Evolutionary conservation across 2,797 vertebrate species (phyloP), one percentile per base, ranked within the genome.

Genomic region (Phrynocephalus forsythii): DNA sequence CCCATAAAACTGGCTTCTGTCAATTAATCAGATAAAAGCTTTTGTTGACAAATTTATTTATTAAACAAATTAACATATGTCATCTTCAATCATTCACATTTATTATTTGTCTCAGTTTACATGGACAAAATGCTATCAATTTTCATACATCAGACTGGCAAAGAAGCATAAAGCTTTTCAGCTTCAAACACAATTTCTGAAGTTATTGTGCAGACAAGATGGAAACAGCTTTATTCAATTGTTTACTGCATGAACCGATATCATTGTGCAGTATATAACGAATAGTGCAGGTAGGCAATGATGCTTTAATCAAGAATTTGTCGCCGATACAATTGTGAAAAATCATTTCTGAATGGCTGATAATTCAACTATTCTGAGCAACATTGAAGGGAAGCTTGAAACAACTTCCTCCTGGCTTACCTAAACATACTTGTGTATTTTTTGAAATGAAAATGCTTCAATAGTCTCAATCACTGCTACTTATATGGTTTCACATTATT

Each of bases 71-170:
- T 86, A 28, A 56, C 26, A 22, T 5, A 9, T 79, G 33, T 16
- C 38, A 6, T 8, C 50, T 5, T 28, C 50, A 86, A 72, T 30
- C 75, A 84, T 85, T 84, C 88, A 86, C 87, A 83, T 26, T 48
- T 48, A n/a, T 89, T 88, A 92, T 92, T 93, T 88, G 85, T 90
- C 86, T 90, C 86, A 3, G 66, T 93, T 93, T 93, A 95, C 84
- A 87, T 0, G 63, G 87, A 86, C 83, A 94, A 94, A 91, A 85
- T 94, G 80, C 79, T 91, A 83, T 90, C 76, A 18, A 22, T 81
- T 91, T 87, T 93, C n/a, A 91, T 69, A 77, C 84, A 60, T 50
- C 20, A 72, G 9, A 26, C 0, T 0, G 66, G 44, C 87, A 89
- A 82, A 84, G 75, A 15, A 83, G 85, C 83, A 84, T 0, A 1